A percentile compares a stretch with the other conserved stretches of the same genome.
Evolutionary conservation across 2,888 invertebrate genomes (phyloP).

Genomic region (Linnaemya tessellans): DNA sequence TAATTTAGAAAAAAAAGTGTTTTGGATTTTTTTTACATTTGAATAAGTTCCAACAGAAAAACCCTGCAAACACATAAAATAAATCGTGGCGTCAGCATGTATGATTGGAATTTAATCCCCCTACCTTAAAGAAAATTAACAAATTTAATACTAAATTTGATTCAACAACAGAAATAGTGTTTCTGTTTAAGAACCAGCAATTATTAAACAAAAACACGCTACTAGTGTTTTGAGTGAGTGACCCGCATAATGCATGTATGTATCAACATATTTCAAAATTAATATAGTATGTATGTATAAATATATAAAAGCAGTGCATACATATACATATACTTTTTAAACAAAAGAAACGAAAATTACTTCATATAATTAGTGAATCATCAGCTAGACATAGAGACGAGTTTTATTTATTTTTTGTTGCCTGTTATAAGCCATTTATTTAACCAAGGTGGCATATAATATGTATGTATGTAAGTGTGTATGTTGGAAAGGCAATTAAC

Average conservation of each 20-base stretch:
- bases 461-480: neutral
- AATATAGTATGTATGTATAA: neutral
- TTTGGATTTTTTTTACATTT: too few species aligned
- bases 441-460: neutral
- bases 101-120: slow-evolving; percentile 20
- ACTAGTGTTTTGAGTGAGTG: too few species aligned
- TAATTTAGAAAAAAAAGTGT: too few species aligned
- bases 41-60: neutral
- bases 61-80: neutral
- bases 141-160: neutral
- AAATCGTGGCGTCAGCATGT: neutral
- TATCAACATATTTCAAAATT: neutral
- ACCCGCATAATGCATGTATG: neutral
- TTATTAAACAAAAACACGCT: slow-evolving; percentile 2
- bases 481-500: neutral
- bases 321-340: neutral
- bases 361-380: slow-evolving; percentile 49
- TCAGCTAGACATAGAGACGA: slow-evolving; percentile 53
- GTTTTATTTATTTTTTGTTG: slow-evolving; percentile 34
- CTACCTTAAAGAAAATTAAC: slow-evolving; percentile 34
- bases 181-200: too few species aligned
- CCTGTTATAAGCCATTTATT: slow-evolving; percentile 15
- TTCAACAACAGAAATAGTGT: slow-evolving; percentile 10
- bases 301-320: slow-evolving; percentile 20
- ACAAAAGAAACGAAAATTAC: slow-evolving; percentile 50